Base-by-base conservation (phyloP, 1,140 invertebrate species). In the Zaprionus gabonicus region DNA sequence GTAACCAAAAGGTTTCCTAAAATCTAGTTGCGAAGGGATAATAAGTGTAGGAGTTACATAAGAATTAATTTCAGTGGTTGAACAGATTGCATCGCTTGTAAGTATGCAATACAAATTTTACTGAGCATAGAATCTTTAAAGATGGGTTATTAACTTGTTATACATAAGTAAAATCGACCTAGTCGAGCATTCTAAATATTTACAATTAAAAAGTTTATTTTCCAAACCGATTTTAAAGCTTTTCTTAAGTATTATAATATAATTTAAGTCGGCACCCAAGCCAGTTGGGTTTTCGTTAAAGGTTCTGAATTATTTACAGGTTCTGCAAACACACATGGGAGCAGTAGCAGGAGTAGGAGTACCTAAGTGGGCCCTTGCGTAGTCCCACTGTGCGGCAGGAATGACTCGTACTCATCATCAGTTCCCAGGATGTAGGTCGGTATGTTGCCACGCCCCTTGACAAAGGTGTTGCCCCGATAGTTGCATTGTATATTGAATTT, bases 361-460 rank as follows among this genome's bases (percentile, higher is more conserved):
- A 70, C 66, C 73, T 59, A 74, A 66, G 67, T 78, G 64, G 49
- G 49, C 46, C 64, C 58, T 62, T 67, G 25, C 25, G 36, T 12
- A 36, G 31, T 9, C 13, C 38, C 51, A 6, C 53, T 81, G 78
- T 87, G 84, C 3, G 83, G 84, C 84, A 87, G 71, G 28, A 90
- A 88, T 56, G 76, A 36, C 15, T 95, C 93, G 76, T 94, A 95
- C 65, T 95, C 92, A 59, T 95, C 94, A 81, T 96, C 95, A 5
- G 96, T 92, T 23, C 94, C 94, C 6, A 97, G 95, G 79, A 96
- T 96, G 88, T 96, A 97, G 5, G 96, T 97, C 38, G 95, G 95
- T 1, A 97, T 94, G 34, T 94, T 93, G 25, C 95, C 96, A 71
- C 96, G 96, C 15, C 96, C 96, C 93, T 97, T 98, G 0, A 97